Evolutionary conservation across 2,888 invertebrate species (phyloP).

Genomic region (Opisthograptis luteolata): DNA sequence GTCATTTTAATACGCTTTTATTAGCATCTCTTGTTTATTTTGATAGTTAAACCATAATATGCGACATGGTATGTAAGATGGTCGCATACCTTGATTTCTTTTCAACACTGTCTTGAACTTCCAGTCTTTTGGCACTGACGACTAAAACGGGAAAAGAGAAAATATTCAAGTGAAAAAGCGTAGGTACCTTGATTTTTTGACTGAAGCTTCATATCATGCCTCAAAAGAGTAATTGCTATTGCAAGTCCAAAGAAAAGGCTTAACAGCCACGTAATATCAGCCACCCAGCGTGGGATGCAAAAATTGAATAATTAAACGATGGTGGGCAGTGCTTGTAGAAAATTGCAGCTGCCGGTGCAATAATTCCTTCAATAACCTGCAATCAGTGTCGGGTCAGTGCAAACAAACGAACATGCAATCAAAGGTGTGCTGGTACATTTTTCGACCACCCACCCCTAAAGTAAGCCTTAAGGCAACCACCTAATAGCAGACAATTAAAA

Average conservation of each 20-base stretch:
- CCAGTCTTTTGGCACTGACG: too few species aligned
- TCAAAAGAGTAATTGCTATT: slow-evolving; percentile 19
- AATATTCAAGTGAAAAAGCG: too few species aligned
- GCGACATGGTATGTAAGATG: too few species aligned
- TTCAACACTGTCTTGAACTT: too few species aligned
- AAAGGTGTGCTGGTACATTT: slow-evolving; percentile 63
- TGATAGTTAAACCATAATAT: too few species aligned
- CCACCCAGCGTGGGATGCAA: slow-evolving; percentile 36
- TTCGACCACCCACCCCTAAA: slow-evolving; percentile 64
- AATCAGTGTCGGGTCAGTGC: slow-evolving; percentile 70
- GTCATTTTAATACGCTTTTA: too few species aligned
- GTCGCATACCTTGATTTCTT: too few species aligned
- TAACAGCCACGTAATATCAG: slow-evolving; percentile 25
- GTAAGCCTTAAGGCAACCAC: background rate
- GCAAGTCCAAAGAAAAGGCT: slow-evolving; percentile 4
- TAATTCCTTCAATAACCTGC: slow-evolving; percentile 66
- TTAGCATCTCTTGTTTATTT: too few species aligned
- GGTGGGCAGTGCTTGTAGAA: slow-evolving; percentile 56
- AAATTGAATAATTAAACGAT: slow-evolving; percentile 49
- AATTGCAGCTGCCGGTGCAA: slow-evolving; percentile 67
- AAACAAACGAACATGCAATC: slow-evolving; percentile 66
- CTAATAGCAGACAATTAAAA: background rate
- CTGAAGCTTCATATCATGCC: slow-evolving; percentile 4
- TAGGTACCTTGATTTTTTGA: too few species aligned
- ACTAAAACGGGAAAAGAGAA: too few species aligned